phyloP scores from a whole-genome alignment of 2,888 invertebrate genomes.

The Pristionchus maxplancki region DNA sequence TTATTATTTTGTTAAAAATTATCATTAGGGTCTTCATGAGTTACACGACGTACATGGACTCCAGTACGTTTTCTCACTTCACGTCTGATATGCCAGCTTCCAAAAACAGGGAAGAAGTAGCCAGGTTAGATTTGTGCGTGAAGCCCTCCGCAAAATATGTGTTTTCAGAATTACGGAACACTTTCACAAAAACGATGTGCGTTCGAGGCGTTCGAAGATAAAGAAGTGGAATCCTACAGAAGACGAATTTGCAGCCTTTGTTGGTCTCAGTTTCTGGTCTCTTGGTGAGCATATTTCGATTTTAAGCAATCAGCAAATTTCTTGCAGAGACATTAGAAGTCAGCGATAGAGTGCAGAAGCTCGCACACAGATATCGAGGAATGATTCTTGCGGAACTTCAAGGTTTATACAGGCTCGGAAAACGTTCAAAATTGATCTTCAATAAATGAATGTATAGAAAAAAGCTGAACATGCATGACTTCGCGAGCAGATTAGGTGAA shows the following conservation, averaged over 20 bases:
- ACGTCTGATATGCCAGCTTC: not conserved
- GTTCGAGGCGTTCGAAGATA: slow-evolving; percentile 1
- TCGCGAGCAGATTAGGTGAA: not conserved
- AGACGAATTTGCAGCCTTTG: not conserved
- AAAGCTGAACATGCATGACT: not conserved
- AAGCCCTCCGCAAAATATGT: not conserved
- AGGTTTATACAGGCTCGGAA: not conserved
- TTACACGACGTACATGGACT: not conserved
- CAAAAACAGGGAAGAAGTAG: not conserved
- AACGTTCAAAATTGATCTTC: not conserved
- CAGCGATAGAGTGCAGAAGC: not conserved
- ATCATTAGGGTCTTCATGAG: slow-evolving; percentile 17
- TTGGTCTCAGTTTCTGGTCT: slow-evolving; percentile 13
- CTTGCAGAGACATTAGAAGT: not conserved
- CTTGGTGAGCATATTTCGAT: not conserved
- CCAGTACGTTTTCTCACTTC: not conserved
- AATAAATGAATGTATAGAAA: not conserved
- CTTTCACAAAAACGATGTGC: not conserved
- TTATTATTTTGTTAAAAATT: no score
- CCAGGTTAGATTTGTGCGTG: no score
- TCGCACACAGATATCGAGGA: slow-evolving; percentile 17
- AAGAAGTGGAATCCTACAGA: not conserved
- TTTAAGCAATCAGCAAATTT: not conserved
- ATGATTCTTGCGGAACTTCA: not conserved
- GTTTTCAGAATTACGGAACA: not conserved